phyloP scores from a whole-genome alignment of 2,888 invertebrate species.

The Portevinia maculata region DNA sequence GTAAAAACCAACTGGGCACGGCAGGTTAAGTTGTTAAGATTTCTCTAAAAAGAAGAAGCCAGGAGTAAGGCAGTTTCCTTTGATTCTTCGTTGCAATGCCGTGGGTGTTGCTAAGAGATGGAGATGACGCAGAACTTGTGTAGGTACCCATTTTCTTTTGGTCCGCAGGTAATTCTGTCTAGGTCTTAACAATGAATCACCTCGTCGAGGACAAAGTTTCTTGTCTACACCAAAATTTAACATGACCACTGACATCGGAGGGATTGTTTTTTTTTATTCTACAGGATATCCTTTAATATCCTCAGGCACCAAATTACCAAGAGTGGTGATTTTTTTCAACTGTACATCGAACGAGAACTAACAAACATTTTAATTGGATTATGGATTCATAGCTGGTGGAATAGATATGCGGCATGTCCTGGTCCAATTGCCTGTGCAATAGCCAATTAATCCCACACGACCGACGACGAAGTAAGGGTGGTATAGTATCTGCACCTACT shows the following conservation, averaged over 20 bases:
- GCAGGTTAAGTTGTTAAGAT: constrained; percentile 64
- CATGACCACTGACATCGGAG: constrained; percentile 17
- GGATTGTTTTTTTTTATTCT: constrained; percentile 4
- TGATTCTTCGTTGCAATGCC: constrained; percentile 46
- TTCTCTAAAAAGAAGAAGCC: constrained; percentile 28
- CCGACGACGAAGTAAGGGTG: constrained; percentile 6
- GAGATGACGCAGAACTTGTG: constrained; percentile 8
- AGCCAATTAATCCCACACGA: constrained; percentile 60
- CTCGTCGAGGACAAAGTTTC: constrained; percentile 34
- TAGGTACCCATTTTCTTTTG: constrained; percentile 19
- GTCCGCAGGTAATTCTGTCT: constrained; percentile 50
- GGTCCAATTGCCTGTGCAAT: constrained; percentile 65
- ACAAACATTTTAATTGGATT: constrained; percentile 69
- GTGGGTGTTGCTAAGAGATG: constrained; percentile 43
- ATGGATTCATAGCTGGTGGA: constrained; percentile 47
- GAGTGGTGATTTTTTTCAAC: constrained; percentile 21
- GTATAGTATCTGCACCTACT: background rate
- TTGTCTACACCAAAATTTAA: constrained; percentile 30
- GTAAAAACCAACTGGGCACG: background rate
- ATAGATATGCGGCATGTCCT: constrained; percentile 37
- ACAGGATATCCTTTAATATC: constrained; percentile 39
- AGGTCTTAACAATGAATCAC: constrained; percentile 56
- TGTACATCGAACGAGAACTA: constrained; percentile 3
- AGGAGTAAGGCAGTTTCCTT: constrained; percentile 55
- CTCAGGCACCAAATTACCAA: background rate